phyloP scores from a whole-genome alignment of 2,113 vertebrate species.

The Cinclus cinclus region DNA sequence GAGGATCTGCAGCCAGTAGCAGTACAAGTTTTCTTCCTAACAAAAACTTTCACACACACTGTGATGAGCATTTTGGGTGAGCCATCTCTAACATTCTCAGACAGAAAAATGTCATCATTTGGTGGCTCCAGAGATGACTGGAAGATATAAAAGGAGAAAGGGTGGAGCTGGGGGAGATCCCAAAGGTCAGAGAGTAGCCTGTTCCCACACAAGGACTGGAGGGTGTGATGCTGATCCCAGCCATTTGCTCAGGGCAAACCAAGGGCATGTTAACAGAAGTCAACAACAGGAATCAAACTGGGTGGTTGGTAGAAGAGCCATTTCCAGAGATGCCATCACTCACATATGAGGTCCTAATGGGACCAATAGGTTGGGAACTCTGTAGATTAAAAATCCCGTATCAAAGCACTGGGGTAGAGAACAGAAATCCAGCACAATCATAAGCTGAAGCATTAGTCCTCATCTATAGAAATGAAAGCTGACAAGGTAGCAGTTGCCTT shows the following conservation, averaged over 20 bases:
- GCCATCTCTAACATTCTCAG: neutral
- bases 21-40: neutral
- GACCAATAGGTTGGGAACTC: neutral
- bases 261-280: neutral
- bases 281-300: neutral
- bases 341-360: neutral
- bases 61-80: neutral
- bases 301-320: neutral
- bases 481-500: neutral
- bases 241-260: neutral
- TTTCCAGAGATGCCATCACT: neutral
- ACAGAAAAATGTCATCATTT: neutral
- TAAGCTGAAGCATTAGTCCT: neutral
- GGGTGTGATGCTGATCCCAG: neutral
- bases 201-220: constrained; percentile 3
- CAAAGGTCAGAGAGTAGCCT: neutral
- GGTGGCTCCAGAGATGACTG: neutral
- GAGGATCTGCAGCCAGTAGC: neutral
- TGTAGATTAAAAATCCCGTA: neutral
- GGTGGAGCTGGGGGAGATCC: neutral
- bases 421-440: neutral
- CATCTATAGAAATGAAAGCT: neutral
- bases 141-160: constrained; percentile 4
- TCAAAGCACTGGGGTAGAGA: neutral
- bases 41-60: neutral